Base-by-base conservation (phyloP, 2,797 vertebrate genomes). In the Halcyon smyrnensis region DNA sequence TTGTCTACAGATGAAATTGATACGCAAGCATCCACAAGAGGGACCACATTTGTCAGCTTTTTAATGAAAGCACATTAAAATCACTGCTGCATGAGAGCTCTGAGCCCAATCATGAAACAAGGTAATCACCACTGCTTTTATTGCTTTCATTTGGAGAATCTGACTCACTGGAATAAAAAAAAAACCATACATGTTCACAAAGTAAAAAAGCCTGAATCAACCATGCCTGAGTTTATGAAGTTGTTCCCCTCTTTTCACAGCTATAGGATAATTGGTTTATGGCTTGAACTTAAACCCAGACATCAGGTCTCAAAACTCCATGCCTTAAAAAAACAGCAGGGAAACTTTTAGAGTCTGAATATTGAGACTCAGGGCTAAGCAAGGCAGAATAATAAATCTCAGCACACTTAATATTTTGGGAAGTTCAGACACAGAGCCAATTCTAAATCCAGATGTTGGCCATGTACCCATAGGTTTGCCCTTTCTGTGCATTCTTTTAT, bases 311-410 rank as follows among this genome's bases (percentile, higher is more conserved):
- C 62, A 92, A 93, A 90, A 39, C 36, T 74, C 8, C 30, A 70
- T 71, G 74, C 53, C 63, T 80, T 84, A 56, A 80, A 87, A 95
- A 87, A 87, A 37, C 57, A 78, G 46, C 4, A 56, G 63, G 46
- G 46, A 88, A 93, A 77, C 39, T 68, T 60, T 67, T 30, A 70
- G 24, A 79, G 73, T 39, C 45, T 74, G 62, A 83, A 90, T 79
- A 37, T 59, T 36, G 57, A 93, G 78, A 80, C 53, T 75, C 37
- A 32, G 45, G 39, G 56, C 68, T 89, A 95, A 90, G 70, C 28
- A 87, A 87, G 37, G 87, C 85, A 93, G 68, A 95, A 87, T 43
- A 95, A 95, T 87, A 95, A 90, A 95, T 96, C 88, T 80, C 83
- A 90, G 75, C 50, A 85, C 71, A 95, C 81, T 76, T 75, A 75